Conservation (phyloP, 2,797 vertebrate genomes). For the Allobates femoralis region DNA sequence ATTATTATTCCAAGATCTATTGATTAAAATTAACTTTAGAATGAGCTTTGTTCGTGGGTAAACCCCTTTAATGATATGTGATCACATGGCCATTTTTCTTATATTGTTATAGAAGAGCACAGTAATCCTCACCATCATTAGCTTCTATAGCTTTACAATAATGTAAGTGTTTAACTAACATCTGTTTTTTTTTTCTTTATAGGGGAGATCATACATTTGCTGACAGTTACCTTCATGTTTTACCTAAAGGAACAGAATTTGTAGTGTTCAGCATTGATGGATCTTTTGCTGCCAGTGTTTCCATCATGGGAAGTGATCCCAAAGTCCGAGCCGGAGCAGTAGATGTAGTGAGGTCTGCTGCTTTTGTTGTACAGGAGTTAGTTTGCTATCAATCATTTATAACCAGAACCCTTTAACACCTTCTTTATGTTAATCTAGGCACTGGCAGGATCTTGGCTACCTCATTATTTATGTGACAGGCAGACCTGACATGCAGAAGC, state of each 20-base stretch:
- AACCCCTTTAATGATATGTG: too few relatives aligned
- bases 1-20: too few relatives aligned
- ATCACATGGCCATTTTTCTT: too few relatives aligned
- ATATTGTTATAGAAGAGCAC: too few relatives aligned
- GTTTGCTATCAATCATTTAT: neutral
- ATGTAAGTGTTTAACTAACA: neutral
- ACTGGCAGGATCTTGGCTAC: slow-evolving; percentile 99
- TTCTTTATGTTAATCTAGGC: slow-evolving; percentile 73
- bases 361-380: neutral
- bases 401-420: neutral
- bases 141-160: neutral
- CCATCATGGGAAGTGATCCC: slow-evolving; percentile 98
- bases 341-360: slow-evolving; percentile 91
- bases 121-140: neutral
- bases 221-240: slow-evolving; percentile 95
- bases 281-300: slow-evolving; percentile 98
- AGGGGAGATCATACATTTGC: slow-evolving; percentile 97
- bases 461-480: slow-evolving; percentile 98
- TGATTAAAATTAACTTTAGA: too few relatives aligned
- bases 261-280: slow-evolving; percentile 99
- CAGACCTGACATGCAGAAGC: slow-evolving; percentile 99
- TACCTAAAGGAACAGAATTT: slow-evolving; percentile 92
- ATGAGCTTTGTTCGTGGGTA: too few relatives aligned
- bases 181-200: neutral
- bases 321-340: slow-evolving; percentile 97